Conservation (phyloP, 2,888 invertebrate species). For the Xylota sylvarum region DNA sequence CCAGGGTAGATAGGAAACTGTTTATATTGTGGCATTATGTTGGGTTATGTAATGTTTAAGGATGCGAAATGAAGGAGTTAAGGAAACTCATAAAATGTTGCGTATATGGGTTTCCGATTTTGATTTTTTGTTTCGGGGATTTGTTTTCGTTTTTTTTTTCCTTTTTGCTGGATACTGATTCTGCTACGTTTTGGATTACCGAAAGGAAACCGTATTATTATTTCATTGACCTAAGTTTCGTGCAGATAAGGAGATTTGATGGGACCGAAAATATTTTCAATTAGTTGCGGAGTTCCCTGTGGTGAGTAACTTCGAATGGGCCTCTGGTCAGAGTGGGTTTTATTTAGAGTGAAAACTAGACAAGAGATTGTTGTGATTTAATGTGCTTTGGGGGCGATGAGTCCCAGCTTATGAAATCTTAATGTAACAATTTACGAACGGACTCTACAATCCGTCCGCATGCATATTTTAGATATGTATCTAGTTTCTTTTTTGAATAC, state of each 20-base stretch:
- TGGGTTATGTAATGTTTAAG: conserved; percentile 73
- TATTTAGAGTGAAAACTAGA: conserved; percentile 54
- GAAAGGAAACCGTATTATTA: conserved; percentile 66
- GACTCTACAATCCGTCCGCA: conserved; percentile 3
- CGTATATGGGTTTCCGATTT: conserved; percentile 75
- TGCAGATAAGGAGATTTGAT: conserved; percentile 72
- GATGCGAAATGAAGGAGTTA: conserved; percentile 76
- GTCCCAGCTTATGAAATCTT: conserved; percentile 45
- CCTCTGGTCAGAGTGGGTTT: conserved; percentile 34
- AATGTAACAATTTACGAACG: conserved; percentile 45
- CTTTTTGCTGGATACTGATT: not conserved
- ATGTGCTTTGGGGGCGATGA: conserved; percentile 18
- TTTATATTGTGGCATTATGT: conserved; percentile 74
- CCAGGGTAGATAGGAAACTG: conserved; percentile 72
- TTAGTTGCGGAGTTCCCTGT: conserved; percentile 59
- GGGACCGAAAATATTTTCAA: conserved; percentile 73
- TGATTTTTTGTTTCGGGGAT: conserved; percentile 65
- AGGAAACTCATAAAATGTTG: conserved; percentile 76
- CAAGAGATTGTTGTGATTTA: conserved; percentile 48
- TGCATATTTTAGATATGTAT: conserved; percentile 9
- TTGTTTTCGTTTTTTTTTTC: conserved; percentile 25
- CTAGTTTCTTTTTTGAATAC: not conserved
- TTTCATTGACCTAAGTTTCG: conserved; percentile 68
- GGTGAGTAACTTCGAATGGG: conserved; percentile 41
- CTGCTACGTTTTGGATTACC: conserved; percentile 52